Percentiles rank a stretch among this genome's conserved stretches.
Evolutionary conservation across 2,888 invertebrate species (phyloP).

Genomic region (Syrphus vitripennis): DNA sequence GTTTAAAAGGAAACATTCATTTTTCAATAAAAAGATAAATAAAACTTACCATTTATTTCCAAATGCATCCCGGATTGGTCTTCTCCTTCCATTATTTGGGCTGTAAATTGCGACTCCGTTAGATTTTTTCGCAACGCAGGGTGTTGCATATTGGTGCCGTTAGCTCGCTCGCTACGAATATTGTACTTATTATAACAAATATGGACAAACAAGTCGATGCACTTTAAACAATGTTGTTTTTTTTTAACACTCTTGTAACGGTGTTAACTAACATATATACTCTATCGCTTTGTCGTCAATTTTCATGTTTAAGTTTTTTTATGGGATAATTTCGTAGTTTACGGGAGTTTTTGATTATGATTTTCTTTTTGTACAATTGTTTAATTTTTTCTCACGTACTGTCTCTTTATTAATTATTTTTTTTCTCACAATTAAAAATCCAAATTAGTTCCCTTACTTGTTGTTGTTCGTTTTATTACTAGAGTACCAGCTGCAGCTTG

Average conservation of each 20-base stretch:
- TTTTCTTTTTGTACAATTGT: slow-evolving; percentile 20
- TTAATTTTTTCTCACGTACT: neutral
- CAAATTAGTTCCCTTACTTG: neutral
- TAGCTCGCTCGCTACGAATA: neutral
- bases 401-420: neutral
- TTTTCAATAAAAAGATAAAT: neutral
- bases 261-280: neutral
- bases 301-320: slow-evolving; percentile 8
- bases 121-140: slow-evolving; percentile 26
- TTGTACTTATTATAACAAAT: slow-evolving; percentile 6
- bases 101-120: slow-evolving; percentile 15
- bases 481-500: slow-evolving; percentile 28
- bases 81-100: slow-evolving; percentile 13
- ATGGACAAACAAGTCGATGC: neutral
- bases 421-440: slow-evolving; percentile 5
- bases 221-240: neutral
- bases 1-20: neutral
- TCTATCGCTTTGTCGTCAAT: slow-evolving; percentile 15
- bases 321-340: slow-evolving; percentile 17
- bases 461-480: neutral
- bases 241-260: neutral
- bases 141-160: slow-evolving; percentile 48
- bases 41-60: slow-evolving; percentile 35
- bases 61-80: neutral
- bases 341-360: slow-evolving; percentile 24